Percentiles rank a stretch among this genome's conserved stretches.
phyloP scores from a whole-genome alignment of 2,797 vertebrate genomes.

The Sus cebifrons region DNA sequence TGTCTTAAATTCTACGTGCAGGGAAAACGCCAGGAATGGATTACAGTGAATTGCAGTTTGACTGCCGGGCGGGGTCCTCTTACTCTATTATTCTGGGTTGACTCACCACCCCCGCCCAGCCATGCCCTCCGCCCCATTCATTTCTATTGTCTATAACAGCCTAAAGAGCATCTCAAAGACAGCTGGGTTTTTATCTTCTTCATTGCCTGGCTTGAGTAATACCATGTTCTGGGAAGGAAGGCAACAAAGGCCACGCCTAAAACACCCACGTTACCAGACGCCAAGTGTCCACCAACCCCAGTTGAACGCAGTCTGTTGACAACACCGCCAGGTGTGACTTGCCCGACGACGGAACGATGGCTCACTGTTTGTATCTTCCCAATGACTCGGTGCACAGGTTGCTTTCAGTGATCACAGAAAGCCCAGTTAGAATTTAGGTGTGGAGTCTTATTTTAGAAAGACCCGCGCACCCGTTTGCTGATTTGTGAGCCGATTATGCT shows the following conservation, averaged over 20 bases:
- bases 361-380: neutral
- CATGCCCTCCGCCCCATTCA: neutral
- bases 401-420: neutral
- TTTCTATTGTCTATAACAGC: neutral
- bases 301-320: neutral
- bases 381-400: neutral
- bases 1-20: neutral
- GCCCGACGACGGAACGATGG: neutral
- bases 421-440: slow-evolving; percentile 51
- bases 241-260: neutral
- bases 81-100: neutral
- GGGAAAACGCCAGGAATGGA: neutral
- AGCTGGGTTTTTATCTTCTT: neutral
- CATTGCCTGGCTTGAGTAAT: neutral
- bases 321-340: neutral
- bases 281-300: neutral
- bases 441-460: slow-evolving; percentile 25
- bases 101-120: neutral
- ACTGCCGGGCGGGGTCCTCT: fast-evolving
- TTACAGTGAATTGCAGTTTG: neutral
- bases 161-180: neutral
- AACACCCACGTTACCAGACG: neutral
- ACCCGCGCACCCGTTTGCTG: slow-evolving; percentile 49
- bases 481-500: slow-evolving; percentile 71
- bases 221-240: neutral